These are phyloP conservation scores for Artibeus lituratus DNA, from an alignment of 2,797 vertebrate species.

Conservation along the genomic window DNA sequence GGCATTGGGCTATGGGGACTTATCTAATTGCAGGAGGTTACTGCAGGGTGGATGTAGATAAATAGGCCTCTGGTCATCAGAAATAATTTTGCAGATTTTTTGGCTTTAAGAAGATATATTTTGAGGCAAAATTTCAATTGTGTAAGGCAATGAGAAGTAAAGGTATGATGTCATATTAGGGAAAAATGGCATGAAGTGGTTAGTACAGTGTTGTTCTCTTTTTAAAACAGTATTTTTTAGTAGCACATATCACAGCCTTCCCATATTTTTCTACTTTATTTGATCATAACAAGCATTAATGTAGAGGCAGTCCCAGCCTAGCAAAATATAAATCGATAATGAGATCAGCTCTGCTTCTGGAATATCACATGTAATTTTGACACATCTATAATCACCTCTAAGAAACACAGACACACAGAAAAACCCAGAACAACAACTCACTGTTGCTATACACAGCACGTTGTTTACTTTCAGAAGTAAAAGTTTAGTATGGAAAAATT, in stretches of 20 bases:
- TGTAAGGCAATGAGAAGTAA: not conserved
- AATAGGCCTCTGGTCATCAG: not conserved
- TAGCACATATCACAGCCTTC: not conserved
- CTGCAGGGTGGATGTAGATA: not conserved
- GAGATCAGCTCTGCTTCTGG: conserved; percentile 18
- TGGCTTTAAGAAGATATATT: not conserved
- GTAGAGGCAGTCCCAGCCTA: not conserved
- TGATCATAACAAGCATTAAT: not conserved
- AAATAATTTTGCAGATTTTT: not conserved
- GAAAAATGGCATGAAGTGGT: not conserved
- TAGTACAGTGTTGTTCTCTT: not conserved
- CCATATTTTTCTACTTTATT: not conserved
- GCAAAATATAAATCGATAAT: conserved; percentile 16
- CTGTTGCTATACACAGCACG: conserved; percentile 47
- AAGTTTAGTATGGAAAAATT: conserved; percentile 1
- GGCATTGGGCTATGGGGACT: not conserved
- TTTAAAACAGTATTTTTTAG: not conserved
- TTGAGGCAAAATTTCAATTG: not conserved
- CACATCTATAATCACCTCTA: conserved; percentile 29
- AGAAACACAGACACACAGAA: not conserved
- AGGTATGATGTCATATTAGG: not conserved
- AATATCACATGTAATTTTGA: not conserved
- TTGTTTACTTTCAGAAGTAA: conserved; percentile 51
- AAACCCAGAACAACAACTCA: conserved; percentile 6
- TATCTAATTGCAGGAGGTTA: not conserved